Evolutionary conservation across 2,888 invertebrate species (phyloP).

Genomic region (Ectropis crepuscularia): DNA sequence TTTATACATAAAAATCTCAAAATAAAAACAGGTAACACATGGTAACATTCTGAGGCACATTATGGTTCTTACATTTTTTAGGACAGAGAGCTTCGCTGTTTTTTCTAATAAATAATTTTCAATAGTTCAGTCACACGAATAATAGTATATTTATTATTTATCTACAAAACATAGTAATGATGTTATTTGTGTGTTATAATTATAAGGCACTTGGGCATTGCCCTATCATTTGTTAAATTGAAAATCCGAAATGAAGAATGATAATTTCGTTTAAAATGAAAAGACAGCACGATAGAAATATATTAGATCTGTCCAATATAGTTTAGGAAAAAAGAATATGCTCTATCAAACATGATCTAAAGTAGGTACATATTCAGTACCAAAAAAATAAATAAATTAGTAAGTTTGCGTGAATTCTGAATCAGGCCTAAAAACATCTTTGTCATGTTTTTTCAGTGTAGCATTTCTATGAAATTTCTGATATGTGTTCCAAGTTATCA

Average conservation of each 20-base stretch:
- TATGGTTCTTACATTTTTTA: slow-evolving; percentile 30
- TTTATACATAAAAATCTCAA: slow-evolving; percentile 16
- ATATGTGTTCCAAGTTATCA: no score
- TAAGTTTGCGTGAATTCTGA: no score
- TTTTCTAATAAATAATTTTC: slow-evolving; percentile 10
- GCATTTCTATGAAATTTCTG: no score
- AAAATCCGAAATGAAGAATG: background rate
- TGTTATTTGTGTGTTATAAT: slow-evolving; percentile 12
- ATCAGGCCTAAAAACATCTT: no score
- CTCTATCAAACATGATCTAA: no score
- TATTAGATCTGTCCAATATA: no score
- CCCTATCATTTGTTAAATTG: background rate
- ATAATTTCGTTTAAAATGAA: no score
- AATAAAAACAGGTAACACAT: slow-evolving; percentile 29
- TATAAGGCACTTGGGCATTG: background rate
- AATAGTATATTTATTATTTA: slow-evolving; percentile 5
- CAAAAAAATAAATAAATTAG: no score
- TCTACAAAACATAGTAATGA: slow-evolving; percentile 4
- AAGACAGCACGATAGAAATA: no score
- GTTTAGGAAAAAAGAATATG: no score
- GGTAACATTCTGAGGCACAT: slow-evolving; percentile 43
- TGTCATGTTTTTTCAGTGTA: no score
- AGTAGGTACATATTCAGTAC: no score
- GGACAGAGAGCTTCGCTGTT: slow-evolving; percentile 34
- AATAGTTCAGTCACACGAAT: slow-evolving; percentile 32